Base-by-base conservation (phyloP, 2,888 invertebrate species). In the Hedychridium roseum region DNA sequence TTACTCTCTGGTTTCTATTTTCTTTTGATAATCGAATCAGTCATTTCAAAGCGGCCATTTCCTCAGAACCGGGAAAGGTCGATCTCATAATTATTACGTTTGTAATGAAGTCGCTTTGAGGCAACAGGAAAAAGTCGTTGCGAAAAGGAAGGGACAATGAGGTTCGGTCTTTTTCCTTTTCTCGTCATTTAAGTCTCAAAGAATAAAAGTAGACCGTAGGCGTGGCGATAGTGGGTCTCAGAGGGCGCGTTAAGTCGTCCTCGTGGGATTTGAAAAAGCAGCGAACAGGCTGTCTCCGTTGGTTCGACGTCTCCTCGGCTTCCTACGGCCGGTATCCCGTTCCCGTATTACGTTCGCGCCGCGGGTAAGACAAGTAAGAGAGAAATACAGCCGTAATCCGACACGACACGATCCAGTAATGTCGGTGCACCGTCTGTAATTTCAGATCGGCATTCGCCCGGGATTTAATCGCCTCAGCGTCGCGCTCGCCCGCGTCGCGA, bases 401-500 rank as follows among this genome's bases (percentile, higher is more conserved):
- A 73, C 50, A 60, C 68, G 68, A 70, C 56, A 56, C 66, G 65
- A 73, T 71, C 64, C 70, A 60, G 70, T 69, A 70, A 70, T 68
- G 65, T 63, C 64, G 48, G 51, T 41, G 58, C 62, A 50, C 37
- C 61, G 68, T 62, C 45, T 75, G 71, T 76, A 76, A 76, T 77
- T 75, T 72, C 74, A 75, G 74, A 77, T 74, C 54, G 68, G 71
- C 59, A 73, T 73, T 71, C 61, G 64, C 51, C 54, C 64, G 67
- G 61, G 70, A 71, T 75, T 73, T 72, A 73, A 75, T 74, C 68
- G 64, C 58, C 57, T 59, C 61, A 64, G 53, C 62, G 53, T 58
- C 18, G 52, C 48, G 36, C 50, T 40, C 36, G 36, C 46, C 3
- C 21, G 16, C 27, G 21, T 27, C 26, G 32, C 23, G 27, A 45